Conservation (phyloP, 1,140 invertebrate species). For the Panonychus citri region DNA sequence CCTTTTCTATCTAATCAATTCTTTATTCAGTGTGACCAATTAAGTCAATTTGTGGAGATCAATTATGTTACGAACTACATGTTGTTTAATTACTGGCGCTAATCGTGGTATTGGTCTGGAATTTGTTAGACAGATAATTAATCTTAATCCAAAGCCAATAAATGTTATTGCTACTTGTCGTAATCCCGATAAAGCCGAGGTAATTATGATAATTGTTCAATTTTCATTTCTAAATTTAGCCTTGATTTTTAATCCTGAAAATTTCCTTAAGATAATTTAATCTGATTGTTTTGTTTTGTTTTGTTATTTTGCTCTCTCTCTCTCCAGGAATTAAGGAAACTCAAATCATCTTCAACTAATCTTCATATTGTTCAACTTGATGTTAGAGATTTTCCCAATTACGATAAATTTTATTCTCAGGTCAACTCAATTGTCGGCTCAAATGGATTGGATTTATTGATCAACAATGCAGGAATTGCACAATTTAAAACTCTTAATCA, state of each 20-base stretch:
- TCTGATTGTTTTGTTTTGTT: too few species aligned
- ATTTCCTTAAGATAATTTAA: too few species aligned
- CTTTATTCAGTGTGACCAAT: too few species aligned
- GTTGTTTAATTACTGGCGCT: constrained; percentile 40
- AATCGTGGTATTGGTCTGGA: constrained; percentile 67
- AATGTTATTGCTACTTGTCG: constrained; percentile 42
- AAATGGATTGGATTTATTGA: constrained; percentile 48
- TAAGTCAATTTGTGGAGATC: too few species aligned
- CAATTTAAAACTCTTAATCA: constrained; percentile 43
- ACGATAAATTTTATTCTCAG: constrained; percentile 7
- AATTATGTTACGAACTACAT: neutral
- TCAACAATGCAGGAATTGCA: constrained; percentile 61
- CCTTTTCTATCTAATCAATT: too few species aligned
- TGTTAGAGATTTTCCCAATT: constrained; percentile 10
- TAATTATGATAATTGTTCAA: neutral
- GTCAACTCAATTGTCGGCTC: constrained; percentile 27
- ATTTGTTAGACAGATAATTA: constrained; percentile 36
- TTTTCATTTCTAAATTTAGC: too few species aligned
- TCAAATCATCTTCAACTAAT: too few species aligned
- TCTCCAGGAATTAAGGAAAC: too few species aligned
- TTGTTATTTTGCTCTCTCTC: too few species aligned
- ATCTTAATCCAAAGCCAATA: too few species aligned
- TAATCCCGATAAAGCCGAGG: constrained; percentile 22
- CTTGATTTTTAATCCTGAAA: too few species aligned
- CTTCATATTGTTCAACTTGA: neutral